Evolutionary conservation across 2,797 vertebrate genomes (phyloP), one percentile per base, ranked within the genome.

Genomic region (Gephyroberyx darwinii): DNA sequence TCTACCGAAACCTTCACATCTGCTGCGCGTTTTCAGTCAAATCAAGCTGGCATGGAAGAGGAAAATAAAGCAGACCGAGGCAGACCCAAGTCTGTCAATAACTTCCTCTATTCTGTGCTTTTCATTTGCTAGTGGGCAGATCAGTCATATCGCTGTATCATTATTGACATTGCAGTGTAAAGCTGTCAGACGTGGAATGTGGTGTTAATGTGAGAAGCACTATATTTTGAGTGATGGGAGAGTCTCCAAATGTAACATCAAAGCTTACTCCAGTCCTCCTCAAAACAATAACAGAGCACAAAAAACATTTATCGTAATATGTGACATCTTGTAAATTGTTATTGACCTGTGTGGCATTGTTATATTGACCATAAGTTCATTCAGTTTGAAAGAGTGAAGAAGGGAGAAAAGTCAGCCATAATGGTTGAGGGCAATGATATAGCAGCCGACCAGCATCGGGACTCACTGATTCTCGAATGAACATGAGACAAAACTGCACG

Each of bases 1-100:
- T 93, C 91, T 90, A 91, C 90, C 84, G 74, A 92, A 93, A 94
- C 91, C 86, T 90, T 91, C 85, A 90, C 93, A 95, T 94, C 93
- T 94, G 93, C 90, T 93, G 87, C 19, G 86, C 69, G 84, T 95
- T 94, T 94, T 92, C 86, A 33, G 86, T 90, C 84, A 83, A 93
- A 93, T 90, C 88, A 77, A 83, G 81, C 78, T 89, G 91, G 90
- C 89, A 87, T 56, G 47, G 81, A 50, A 20, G 79, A 86, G 76
- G 75, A 89, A 92, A 90, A 88, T 83, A 85, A 84, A 84, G 78
- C 79, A 83, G 69, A 75, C 76, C 53, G 82, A 83, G 74, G 83
- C 63, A 81, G 77, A 75, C 80, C 81, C 62, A n/a, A 70, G 86
- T 87, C 89, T 90, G 89, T 92, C 92, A 82, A 88, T 90, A 90